Base-by-base conservation (phyloP, 92 coral and sea anemone genomes). In the Porites divaricata region DNA sequence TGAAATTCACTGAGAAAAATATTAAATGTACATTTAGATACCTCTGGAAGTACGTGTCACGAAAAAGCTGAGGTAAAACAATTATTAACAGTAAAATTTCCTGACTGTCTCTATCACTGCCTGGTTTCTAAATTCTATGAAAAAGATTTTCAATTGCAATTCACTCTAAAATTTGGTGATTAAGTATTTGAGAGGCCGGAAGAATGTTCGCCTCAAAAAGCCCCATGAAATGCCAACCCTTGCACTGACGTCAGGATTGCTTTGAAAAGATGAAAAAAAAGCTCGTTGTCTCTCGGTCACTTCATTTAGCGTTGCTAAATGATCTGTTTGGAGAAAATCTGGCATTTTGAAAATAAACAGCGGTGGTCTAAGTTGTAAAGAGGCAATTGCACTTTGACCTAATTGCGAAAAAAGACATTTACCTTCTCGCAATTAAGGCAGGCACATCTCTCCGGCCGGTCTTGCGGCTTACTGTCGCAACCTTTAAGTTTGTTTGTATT, bases 241-340 rank as follows among this genome's bases (percentile, higher is more conserved):
- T 56, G 0, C 21, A 12, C n/a, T 80, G 85, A 80, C 85, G 85
- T 80, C 85, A 80, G 26, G n/a, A 8, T n/a, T 54, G 48, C 76
- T 70, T 28, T 68, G 76, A 56, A 80, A 69, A 53, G 67, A 2
- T 49, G 24, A 73, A 73, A 69, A 69, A 73, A 16, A 12, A 50
- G 28, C 50, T 49, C 28, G 19, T 15, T 80, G 41, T 80, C 28
- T 75, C 45, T 35, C 41, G 24, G 41, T 22, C 35, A 22, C 28
- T 80, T 56, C 64, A 41, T 52, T 80, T 54, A 7, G 19, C 45
- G 8, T 11, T 23, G 10, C 56, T 59, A 50, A 63, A 21, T 77
- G 67, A 62, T 20, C 41, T 77, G 70, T 67, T 80, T 69, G 51
- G 56, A 52, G 45, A 57, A 15, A 56, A 56, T 61, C 64, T 54